Evolutionary conservation across 2,797 vertebrate genomes (phyloP), one percentile per base, ranked within the genome.

Genomic region (Knipowitschia caucasica): DNA sequence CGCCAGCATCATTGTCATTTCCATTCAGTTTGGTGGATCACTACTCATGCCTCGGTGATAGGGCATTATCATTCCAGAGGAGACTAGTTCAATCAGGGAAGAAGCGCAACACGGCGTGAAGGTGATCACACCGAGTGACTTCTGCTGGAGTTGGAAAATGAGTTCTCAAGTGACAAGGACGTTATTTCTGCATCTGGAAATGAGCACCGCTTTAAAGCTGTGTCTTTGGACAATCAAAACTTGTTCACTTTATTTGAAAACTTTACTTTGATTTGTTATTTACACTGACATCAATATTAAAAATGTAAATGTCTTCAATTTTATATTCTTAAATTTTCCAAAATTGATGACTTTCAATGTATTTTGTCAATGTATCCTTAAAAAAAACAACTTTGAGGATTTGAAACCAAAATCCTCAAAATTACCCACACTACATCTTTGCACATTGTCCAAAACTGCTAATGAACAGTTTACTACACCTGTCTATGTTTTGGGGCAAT

Each of bases 21-120:
- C 67, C 54, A 62, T 70, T 71, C 73, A 72, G 57, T 59, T 62
- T 46, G 74, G 54, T 62, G 73, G 74, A 80, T 82, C 59, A 36
- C 76, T 58, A 70, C 75, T 73, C 73, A 53, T 62, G 69, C 79
- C 69, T 51, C 61, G 73, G 73, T 81, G 80, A 80, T 81, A 17
- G 59, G 49, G 56, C 56, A 78, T 88, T 84, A 82, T 80, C 77
- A 84, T 78, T 81, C 73, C 53, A 78, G 54, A 66, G 56, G 71
- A 64, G 61, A 47, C 66, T 50, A 18, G 70, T 52, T 81, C 67
- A 70, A 69, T 79, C 75, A 76, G 62, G 67, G 53, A 45, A 34
- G 53, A 53, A 58, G 43, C 2, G 55, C 56, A 69, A 65, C 62
- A 55, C n/a, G 43, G 72, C 70, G 65, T 84, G 81, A 85, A 85